Evolutionary conservation across 2,888 invertebrate species (phyloP), one percentile per base, ranked within the genome.

Genomic region (Orchestes rusci): DNA sequence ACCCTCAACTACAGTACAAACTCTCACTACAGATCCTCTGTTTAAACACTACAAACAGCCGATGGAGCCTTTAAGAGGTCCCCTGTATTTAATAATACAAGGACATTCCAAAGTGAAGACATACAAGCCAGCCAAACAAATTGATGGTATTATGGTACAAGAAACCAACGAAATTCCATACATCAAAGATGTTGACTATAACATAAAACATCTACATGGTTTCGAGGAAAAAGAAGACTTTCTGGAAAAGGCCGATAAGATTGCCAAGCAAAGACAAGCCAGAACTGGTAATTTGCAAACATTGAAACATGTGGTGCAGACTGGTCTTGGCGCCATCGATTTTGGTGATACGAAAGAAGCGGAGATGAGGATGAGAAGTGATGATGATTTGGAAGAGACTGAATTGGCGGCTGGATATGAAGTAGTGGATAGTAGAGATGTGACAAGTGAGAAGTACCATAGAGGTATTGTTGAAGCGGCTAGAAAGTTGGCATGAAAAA

Each of bases 61-160:
- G 0, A 68, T 71, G 2, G 73, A 77, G 39, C 80, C 84, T 0
- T 67, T 77, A 1, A 62, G 70, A 41, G 76, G 77, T 0, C 80
- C 80, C 1, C 72, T 82, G 75, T 86, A 86, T 59, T 70, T 87
- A 16, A 87, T 88, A 18, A 87, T 87, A 55, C 85, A 88, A 65
- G 87, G 87, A 0, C 87, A 88, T 63, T 87, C 87, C 1, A 87
- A 87, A 69, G 87, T 88, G 1, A 87, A 87, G 69, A 87, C 84
- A 0, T 88, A 88, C 59, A 81, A 86, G 10, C 80, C 83, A 0
- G 73, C 73, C 50, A 73, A 73, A 44, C 66, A 68, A 47, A 56
- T 67, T 17, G 66, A 67, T 41, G 70, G 72, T 3, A 69, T 71
- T 18, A 68, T 70, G 45, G 59, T 71, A 3, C 69, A 70, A 46